A percentile compares a stretch with the other conserved stretches of the same genome.
These are phyloP conservation scores for Felis catus DNA, from an alignment of 2,113 vertebrate species.

Conservation along the genomic window DNA sequence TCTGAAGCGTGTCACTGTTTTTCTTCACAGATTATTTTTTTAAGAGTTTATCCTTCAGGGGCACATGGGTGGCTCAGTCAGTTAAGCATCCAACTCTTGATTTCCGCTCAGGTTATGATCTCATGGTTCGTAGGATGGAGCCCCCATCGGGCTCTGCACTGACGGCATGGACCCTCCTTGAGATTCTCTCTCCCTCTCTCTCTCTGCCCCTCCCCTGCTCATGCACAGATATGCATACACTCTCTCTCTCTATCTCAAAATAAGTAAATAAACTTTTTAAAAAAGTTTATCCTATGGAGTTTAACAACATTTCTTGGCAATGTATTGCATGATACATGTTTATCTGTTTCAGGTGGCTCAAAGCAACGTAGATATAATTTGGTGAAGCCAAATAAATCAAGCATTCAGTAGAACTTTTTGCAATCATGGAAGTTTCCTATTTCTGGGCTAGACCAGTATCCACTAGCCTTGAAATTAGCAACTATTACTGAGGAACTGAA, in stretches of 20 bases:
- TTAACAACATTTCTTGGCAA: constrained; percentile 16
- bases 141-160: no score
- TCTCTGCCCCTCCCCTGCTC: no score
- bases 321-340: not conserved
- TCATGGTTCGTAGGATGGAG: no score
- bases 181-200: no score
- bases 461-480: not conserved
- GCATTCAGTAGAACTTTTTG: not conserved
- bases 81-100: no score
- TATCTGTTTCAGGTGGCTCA: constrained; percentile 24
- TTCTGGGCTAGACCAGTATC: not conserved
- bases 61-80: no score
- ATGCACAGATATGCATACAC: no score
- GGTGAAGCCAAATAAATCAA: not conserved
- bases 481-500: not conserved
- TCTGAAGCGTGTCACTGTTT: not conserved
- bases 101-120: no score
- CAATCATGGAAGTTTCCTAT: not conserved
- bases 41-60: constrained; percentile 36
- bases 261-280: no score
- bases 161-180: not conserved
- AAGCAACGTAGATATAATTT: constrained; percentile 1
- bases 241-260: no score
- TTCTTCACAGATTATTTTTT: not conserved
- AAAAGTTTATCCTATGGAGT: not conserved